A percentile compares a stretch with the other conserved stretches of the same genome.
phyloP scores from a whole-genome alignment of 1,140 invertebrate genomes.

The Caenorhabditis inopinata region DNA sequence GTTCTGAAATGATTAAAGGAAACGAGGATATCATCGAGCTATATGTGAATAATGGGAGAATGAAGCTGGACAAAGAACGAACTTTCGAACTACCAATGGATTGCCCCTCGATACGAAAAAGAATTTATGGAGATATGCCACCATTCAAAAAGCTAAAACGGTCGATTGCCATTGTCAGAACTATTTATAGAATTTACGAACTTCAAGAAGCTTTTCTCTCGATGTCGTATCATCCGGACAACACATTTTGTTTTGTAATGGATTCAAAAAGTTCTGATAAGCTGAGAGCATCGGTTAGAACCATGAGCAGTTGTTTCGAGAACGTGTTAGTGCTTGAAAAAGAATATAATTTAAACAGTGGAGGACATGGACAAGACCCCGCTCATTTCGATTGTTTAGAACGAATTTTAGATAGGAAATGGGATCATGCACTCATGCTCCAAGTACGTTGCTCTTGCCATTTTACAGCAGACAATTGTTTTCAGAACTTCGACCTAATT shows the following conservation, averaged over 20 bases:
- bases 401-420: slow-evolving; percentile 2
- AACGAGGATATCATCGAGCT: background rate
- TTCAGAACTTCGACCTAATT: slow-evolving; percentile 20
- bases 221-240: slow-evolving; percentile 10
- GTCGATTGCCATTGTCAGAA: slow-evolving; percentile 11
- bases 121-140: slow-evolving; percentile 18
- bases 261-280: slow-evolving; percentile 3
- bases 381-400: slow-evolving; percentile 18
- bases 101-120: background rate
- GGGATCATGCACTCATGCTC: slow-evolving; percentile 1
- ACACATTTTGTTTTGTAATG: slow-evolving; percentile 10
- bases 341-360: slow-evolving; percentile 28
- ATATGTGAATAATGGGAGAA: slow-evolving; percentile 22
- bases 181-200: slow-evolving; percentile 9
- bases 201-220: slow-evolving; percentile 12
- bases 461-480: background rate
- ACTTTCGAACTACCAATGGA: slow-evolving; percentile 10
- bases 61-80: background rate
- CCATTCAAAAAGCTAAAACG: background rate
- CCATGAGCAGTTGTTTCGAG: background rate
- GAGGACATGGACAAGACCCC: slow-evolving; percentile 20
- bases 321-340: slow-evolving; percentile 25
- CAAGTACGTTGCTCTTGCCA: background rate
- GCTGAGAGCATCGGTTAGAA: background rate
- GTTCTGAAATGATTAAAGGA: slow-evolving; percentile 4